A percentile compares a stretch with the other conserved stretches of the same genome.
Evolutionary conservation across 2,113 vertebrate genomes (phyloP).

Genomic region (Terrapene triunguis): DNA sequence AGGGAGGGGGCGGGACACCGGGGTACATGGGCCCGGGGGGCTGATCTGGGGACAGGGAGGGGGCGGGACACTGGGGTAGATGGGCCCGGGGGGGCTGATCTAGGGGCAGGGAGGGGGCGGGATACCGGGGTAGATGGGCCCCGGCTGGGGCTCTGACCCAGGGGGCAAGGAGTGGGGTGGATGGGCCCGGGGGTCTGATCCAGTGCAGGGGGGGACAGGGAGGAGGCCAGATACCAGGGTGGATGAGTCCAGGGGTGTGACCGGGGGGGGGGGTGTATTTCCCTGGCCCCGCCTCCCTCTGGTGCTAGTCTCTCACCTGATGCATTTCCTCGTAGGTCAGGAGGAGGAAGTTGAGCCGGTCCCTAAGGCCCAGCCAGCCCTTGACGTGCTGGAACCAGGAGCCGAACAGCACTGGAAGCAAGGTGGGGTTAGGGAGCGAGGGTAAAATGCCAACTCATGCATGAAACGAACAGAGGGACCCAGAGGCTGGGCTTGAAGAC

Average conservation of each 20-base stretch:
- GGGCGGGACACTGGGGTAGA: neutral
- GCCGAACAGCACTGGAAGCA: neutral
- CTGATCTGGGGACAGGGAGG: too few species aligned
- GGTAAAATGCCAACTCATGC: neutral
- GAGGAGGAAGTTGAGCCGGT: constrained; percentile 18
- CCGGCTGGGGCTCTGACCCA: neutral
- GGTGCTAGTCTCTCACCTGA: neutral
- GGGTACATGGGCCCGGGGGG: neutral
- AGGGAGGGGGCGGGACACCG: neutral
- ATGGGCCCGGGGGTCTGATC: neutral
- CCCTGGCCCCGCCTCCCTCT: neutral
- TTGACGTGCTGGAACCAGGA: constrained; percentile 46
- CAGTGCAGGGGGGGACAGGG: fast-evolving
- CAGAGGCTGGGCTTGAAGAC: neutral
- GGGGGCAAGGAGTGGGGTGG: too few species aligned
- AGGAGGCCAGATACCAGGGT: neutral
- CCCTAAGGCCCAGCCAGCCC: constrained; percentile 19
- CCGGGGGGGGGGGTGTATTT: too few species aligned
- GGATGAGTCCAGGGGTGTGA: neutral
- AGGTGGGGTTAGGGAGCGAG: neutral
- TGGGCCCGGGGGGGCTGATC: neutral
- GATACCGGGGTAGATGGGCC: neutral
- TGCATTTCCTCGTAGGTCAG: constrained; percentile 30
- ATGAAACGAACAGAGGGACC: neutral
- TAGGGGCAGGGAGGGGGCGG: too few species aligned